phyloP scores from a whole-genome alignment of 37 sponge, comb jelly and placozoan species.

The Beroe forskalii region DNA sequence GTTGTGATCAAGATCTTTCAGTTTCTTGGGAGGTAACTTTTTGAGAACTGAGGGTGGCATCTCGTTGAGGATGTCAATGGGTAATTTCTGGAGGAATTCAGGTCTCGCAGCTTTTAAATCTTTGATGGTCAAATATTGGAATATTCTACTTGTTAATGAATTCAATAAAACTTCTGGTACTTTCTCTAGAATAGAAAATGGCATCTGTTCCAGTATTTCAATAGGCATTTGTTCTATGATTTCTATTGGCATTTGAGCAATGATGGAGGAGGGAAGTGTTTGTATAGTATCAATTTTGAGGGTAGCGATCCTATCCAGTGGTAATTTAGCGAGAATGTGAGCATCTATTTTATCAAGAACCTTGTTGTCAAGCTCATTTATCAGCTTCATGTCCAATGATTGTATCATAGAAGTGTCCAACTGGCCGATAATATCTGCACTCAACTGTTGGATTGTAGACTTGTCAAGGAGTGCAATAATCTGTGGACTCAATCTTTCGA shows the following conservation, averaged over 20 bases:
- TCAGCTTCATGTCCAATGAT: conserved; percentile 30
- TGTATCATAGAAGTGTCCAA: conserved; percentile 55
- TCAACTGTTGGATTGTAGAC: conserved; percentile 45
- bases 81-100: neutral
- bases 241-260: conserved; percentile 7
- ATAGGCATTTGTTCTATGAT: conserved; percentile 34
- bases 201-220: conserved; percentile 27
- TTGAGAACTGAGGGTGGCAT: conserved; percentile 34
- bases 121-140: neutral
- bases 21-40: neutral
- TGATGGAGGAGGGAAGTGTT: conserved; percentile 32
- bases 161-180: neutral
- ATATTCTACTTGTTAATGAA: neutral
- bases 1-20: neutral
- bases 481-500: conserved; percentile 47
- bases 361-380: conserved; percentile 60
- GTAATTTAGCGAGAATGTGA: conserved; percentile 28
- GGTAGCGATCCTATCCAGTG: neutral
- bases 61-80: conserved; percentile 14
- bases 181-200: conserved; percentile 13
- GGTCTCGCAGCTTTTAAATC: neutral
- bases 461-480: conserved; percentile 57
- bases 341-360: conserved; percentile 40
- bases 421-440: conserved; percentile 43
- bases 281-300: conserved; percentile 38